Evolutionary conservation across 2,888 invertebrate species (phyloP), one percentile per base, ranked within the genome.

Genomic region (Hypomecis punctinalis): DNA sequence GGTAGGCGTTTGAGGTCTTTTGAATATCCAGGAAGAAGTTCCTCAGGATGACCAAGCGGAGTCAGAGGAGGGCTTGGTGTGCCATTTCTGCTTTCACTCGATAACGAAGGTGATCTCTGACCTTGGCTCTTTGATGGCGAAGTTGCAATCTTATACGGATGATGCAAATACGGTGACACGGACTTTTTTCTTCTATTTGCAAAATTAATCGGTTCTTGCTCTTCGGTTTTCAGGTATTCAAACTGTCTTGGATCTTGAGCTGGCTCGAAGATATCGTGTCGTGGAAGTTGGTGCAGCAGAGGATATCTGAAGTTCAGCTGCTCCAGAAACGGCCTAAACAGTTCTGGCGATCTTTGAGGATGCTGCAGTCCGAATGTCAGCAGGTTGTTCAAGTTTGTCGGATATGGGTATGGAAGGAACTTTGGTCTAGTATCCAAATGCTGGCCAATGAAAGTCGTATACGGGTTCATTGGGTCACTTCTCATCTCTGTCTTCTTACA

Each of bases 281-380:
- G 83, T 5, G 93, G 93, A 8, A 93, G 70, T 39, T 91, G 92
- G 64, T 91, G 89, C 7, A 92, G 75, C 5, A 92, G 67, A 0
- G 91, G 91, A 61, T 91, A 91, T 11, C 92, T 85, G 62, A 89
- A 90, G 72, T 89, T 88, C 0, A 93, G 76, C 5, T 93, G 92
- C 64, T 91, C 93, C 70, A 93, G 72, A 56, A 93, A 89, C 0
- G 94, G 94, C 68, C 91, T 81, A 76, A 94, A 90, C 23, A 93
- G 82, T 67, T 94, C 94, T 6, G 91, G 86, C 0, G 90, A 77
- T 53, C 90, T 74, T 63, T 94, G 93, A 62, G 65, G 72, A 11
- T 94, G 95, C 61, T 95, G 95, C 40, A 95, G 90, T 63, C 95
- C 94, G 63, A 96, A 84, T 7, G 94, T 94, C 66, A 96, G 94